Base-by-base conservation (phyloP, 2,113 vertebrate species). In the zebrafish (Danio rerio) region DNA sequence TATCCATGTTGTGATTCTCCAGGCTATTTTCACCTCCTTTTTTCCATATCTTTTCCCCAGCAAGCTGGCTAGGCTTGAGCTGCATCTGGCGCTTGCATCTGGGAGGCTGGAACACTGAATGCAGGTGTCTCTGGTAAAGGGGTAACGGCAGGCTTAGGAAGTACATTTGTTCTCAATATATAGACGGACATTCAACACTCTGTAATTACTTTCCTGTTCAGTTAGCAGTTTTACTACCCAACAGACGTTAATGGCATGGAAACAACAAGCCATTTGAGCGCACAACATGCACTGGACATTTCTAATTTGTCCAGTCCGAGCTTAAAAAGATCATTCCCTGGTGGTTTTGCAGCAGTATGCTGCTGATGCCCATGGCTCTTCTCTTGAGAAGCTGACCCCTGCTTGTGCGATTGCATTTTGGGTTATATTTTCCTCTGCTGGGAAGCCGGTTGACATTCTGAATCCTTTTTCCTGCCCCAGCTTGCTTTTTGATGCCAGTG, bases 361-460 rank as follows among this genome's bases (percentile, higher is more conserved):
- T 65, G 52, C 78, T 80, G 68, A 77, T 42, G 65, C 66, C 75
- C 45, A 11, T 69, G 74, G 66, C 65, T 74, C 20, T 69, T 18
- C 52, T 62, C 68, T 78, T 72, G 31, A 59, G 76, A 61, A 61
- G 55, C 47, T 69, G 72, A 75, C 68, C 69, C 62, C 40, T 85
- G 75, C 75, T 45, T 62, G 68, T 45, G 70, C 70, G 21, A 56
- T 73, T 59, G 78, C 76, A 69, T 62, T 75, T 59, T 56, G 61
- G 55, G 55, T 82, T n/a, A 78, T 49, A 68, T 78, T 82, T 15
- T 42, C 43, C 42, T 73, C 63, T 81, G 45, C 65, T 40, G 20
- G 70, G 70, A 82, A 69, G 61, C 52, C 49, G 61, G 31, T 83
- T 74, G 76, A 68, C 84, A 80, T 70, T 85, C 80, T 13, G 7